phyloP scores from a whole-genome alignment of 2,888 invertebrate genomes.

The Lathronympha strigana region DNA sequence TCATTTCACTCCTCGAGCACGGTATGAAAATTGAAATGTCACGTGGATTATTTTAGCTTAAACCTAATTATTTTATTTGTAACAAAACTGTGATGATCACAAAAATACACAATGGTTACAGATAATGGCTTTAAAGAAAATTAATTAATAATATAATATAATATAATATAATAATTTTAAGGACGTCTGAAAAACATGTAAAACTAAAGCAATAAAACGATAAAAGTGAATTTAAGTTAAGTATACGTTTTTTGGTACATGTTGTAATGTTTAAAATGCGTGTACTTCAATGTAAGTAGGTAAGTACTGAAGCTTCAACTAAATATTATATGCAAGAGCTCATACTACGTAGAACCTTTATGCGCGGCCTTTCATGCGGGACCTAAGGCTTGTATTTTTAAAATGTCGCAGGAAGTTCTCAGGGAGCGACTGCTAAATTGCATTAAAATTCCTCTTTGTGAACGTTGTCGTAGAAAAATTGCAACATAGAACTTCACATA shows the following conservation, averaged over 20 bases:
- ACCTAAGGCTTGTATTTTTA: slow-evolving; percentile 51
- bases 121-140: too few relatives aligned
- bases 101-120: too few relatives aligned
- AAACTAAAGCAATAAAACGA: too few relatives aligned
- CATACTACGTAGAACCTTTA: slow-evolving; percentile 2
- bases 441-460: slow-evolving; percentile 71
- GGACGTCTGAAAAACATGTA: too few relatives aligned
- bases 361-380: slow-evolving; percentile 54
- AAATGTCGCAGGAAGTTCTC: slow-evolving; percentile 50
- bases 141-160: too few relatives aligned
- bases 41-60: too few relatives aligned
- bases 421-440: slow-evolving; percentile 63
- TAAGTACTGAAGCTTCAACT: neutral
- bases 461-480: slow-evolving; percentile 55
- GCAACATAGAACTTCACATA: slow-evolving; percentile 56
- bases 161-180: too few relatives aligned
- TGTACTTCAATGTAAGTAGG: neutral
- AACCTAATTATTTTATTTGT: too few relatives aligned
- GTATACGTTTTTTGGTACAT: neutral
- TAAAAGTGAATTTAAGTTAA: too few relatives aligned
- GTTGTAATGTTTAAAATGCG: neutral
- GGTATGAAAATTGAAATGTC: too few relatives aligned
- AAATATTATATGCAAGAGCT: slow-evolving; percentile 10
- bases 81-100: too few relatives aligned
- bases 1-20: too few relatives aligned